A percentile compares a stretch with the other conserved stretches of the same genome.
Conservation (phyloP, 1,140 invertebrate species). For the Sesamia nonagrioides region DNA sequence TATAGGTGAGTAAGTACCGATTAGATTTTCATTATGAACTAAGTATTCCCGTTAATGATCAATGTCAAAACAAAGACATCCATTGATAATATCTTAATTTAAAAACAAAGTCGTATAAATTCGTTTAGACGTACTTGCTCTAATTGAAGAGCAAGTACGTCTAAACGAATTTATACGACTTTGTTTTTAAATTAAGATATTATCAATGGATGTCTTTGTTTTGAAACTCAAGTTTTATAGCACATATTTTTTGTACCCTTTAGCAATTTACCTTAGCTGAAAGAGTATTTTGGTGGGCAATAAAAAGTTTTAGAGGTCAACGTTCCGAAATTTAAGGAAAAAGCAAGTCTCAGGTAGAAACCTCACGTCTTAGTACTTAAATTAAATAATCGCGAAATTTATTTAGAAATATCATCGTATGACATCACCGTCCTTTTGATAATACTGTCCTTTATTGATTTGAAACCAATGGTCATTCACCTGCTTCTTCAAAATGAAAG, state of each 20-base stretch:
- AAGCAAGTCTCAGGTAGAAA: constrained; percentile 35
- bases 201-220: background rate
- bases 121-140: background rate
- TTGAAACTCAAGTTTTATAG: constrained; percentile 1
- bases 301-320: constrained; percentile 57
- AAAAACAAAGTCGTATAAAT: background rate
- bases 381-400: constrained; percentile 26
- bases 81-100: background rate
- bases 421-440: background rate
- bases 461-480: background rate
- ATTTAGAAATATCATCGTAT: constrained; percentile 18
- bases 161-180: background rate
- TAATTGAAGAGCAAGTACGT: constrained; percentile 19
- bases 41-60: no score
- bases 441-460: constrained; percentile 17
- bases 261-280: constrained; percentile 54
- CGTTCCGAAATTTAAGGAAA: constrained; percentile 51
- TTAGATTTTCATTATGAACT: no score
- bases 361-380: constrained; percentile 45
- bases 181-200: background rate
- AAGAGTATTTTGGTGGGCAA: constrained; percentile 52
- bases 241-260: constrained; percentile 21
- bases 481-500: background rate
- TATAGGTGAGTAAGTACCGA: no score
- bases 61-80: background rate